Conservation (phyloP, 2,888 invertebrate genomes). For the Ctenicera cuprea region DNA sequence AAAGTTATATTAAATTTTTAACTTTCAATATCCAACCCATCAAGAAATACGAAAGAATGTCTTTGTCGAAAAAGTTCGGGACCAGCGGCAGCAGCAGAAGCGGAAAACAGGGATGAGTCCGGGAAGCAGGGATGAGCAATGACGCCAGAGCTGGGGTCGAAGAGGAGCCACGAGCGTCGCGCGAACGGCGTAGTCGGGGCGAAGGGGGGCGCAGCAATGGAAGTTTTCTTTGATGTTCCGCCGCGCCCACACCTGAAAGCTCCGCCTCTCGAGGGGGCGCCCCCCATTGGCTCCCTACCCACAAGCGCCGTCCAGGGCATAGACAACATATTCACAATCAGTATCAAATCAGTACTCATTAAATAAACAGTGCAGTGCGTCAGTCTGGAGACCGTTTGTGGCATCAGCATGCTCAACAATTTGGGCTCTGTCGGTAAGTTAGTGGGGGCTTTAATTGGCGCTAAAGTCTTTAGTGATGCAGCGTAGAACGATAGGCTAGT, state of each 20-base stretch:
- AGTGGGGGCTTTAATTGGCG: constrained; percentile 72
- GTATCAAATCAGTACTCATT: constrained; percentile 74
- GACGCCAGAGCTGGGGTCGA: constrained; percentile 41
- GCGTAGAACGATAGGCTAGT: constrained; percentile 73
- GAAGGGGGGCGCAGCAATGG: constrained; percentile 52
- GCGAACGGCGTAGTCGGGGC: neutral
- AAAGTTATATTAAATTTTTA: constrained; percentile 55
- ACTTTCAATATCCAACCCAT: constrained; percentile 54
- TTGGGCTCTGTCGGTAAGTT: constrained; percentile 72
- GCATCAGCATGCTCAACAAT: constrained; percentile 71
- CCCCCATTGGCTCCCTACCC: constrained; percentile 69
- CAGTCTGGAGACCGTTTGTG: constrained; percentile 60
- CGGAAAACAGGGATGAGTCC: constrained; percentile 45
- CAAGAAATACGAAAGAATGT: constrained; percentile 50
- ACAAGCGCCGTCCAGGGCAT: constrained; percentile 66
- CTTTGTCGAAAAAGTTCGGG: constrained; percentile 50
- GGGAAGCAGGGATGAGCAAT: constrained; percentile 49
- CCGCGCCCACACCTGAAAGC: constrained; percentile 61
- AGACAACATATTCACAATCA: constrained; percentile 73
- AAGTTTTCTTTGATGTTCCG: constrained; percentile 56
- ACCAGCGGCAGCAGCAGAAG: constrained; percentile 32
- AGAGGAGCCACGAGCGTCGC: constrained; percentile 33
- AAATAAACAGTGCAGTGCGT: constrained; percentile 74
- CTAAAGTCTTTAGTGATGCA: constrained; percentile 72
- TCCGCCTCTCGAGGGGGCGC: constrained; percentile 65